Base-by-base conservation (phyloP, 2,797 vertebrate genomes). In the Anabas testudineus region DNA sequence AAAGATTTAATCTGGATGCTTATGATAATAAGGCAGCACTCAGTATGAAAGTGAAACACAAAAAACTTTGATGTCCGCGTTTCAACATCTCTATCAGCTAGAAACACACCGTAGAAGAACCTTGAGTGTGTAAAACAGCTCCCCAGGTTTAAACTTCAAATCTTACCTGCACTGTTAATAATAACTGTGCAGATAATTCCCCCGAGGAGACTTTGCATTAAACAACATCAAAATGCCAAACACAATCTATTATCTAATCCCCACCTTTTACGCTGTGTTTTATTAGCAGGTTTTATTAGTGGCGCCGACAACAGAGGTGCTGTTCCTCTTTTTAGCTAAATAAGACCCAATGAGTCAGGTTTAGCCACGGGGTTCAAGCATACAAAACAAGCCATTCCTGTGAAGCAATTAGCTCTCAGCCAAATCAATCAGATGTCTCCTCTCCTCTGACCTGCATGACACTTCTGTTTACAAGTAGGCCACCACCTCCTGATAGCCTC, bases 361-460 rank as follows among this genome's bases (percentile, higher is more conserved):
- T 90, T 80, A 80, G 77, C 81, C 81, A 52, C 78, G 65, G 78
- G 81, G 87, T 87, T 89, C 84, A 85, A 69, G 53, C 26, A 56
- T 51, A 82, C 81, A 83, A 87, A 86, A 81, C 67, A 16, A 58
- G 71, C 71, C 55, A 67, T 85, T 90, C 71, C 84, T 74, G 36
- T 78, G 78, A 87, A 85, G 83, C 87, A 91, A 91, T 93, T 92
- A 91, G 82, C 81, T 80, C 52, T 69, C 65, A 47, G 78, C 67
- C 76, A 71, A 74, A 67, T 71, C 56, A 21, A 79, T 78, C 79
- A 71, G 56, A 86, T 83, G 80, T 83, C 68, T 73, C 43, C 71
- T 45, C 46, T 81, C 66, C 72, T 88, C 58, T 68, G 71, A 79
- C 73, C 73, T 39, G 16, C 28, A 58, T 72, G 76, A 76, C 72